Percentiles rank a stretch among this genome's conserved stretches.
Evolutionary conservation across 2,113 vertebrate species (phyloP).

Genomic region (Stictonetta naevosa): DNA sequence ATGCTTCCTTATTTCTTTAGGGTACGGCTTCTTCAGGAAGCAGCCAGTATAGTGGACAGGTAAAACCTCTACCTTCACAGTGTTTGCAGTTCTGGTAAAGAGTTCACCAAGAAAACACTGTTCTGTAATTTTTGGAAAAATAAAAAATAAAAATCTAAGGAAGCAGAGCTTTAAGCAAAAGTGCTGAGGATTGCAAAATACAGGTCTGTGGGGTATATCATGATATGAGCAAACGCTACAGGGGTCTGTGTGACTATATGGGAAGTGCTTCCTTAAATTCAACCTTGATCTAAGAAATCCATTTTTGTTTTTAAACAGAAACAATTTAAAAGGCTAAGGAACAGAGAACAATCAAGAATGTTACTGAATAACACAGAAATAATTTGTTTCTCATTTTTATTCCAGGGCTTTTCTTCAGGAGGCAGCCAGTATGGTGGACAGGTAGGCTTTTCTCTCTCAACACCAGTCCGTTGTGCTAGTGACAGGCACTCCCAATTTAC

Average conservation of each 20-base stretch:
- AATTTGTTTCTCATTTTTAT: not conserved
- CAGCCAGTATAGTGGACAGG: conserved; percentile 21
- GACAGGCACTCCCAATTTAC: not conserved
- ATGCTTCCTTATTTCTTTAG: conserved; percentile 20
- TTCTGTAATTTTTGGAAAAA: rapidly evolving
- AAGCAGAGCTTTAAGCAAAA: not conserved
- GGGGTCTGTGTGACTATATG: not conserved
- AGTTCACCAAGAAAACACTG: not conserved
- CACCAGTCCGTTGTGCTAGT: not conserved
- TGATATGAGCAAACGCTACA: not conserved
- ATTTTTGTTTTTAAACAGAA: not conserved
- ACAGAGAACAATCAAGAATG: not conserved
- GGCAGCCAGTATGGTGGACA: conserved; percentile 45
- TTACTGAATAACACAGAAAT: not conserved
- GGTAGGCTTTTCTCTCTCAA: not conserved
- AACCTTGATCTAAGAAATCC: not conserved
- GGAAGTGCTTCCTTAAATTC: not conserved
- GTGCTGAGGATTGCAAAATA: not conserved
- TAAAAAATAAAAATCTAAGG: not conserved
- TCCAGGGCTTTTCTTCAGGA: conserved; percentile 45
- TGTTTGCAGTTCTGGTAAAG: not conserved
- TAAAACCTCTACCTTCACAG: not conserved
- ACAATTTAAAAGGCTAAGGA: not conserved
- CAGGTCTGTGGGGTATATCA: not conserved
- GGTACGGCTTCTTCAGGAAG: not conserved